Evolutionary conservation across 2,113 vertebrate species (phyloP).

Genomic region (Acrocephalus kingi): DNA sequence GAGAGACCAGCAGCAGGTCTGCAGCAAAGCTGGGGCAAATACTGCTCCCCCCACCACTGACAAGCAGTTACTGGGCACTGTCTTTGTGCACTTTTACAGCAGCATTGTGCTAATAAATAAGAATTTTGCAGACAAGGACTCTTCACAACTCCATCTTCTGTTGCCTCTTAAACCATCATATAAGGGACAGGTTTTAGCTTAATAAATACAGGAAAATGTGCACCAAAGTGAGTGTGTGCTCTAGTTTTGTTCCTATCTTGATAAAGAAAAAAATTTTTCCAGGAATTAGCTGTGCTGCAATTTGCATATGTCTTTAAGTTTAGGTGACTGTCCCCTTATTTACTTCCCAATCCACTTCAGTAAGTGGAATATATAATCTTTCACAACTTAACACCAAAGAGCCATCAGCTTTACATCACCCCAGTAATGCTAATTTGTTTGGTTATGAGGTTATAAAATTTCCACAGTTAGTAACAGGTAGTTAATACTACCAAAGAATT

Average conservation of each 20-base stretch:
- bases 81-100: not conserved
- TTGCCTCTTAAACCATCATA: not conserved
- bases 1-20: fast-evolving
- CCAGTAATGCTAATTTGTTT: not conserved
- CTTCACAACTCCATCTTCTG: not conserved
- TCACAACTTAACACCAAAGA: not conserved
- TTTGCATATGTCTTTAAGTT: not conserved
- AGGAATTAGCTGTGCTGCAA: not conserved
- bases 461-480: too few species aligned
- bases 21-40: not conserved
- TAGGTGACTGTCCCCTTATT: not conserved
- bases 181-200: not conserved
- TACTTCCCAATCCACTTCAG: not conserved
- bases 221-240: fast-evolving
- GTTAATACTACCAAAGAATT: not conserved
- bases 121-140: not conserved
- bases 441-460: not conserved
- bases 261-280: not conserved
- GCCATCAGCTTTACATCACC: not conserved
- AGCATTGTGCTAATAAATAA: not conserved
- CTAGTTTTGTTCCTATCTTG: not conserved
- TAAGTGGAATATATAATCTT: not conserved
- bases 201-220: not conserved
- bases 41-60: not conserved
- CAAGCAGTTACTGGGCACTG: not conserved